Base-by-base conservation (phyloP, 1,140 invertebrate species). In the Triops cancriformis region DNA sequence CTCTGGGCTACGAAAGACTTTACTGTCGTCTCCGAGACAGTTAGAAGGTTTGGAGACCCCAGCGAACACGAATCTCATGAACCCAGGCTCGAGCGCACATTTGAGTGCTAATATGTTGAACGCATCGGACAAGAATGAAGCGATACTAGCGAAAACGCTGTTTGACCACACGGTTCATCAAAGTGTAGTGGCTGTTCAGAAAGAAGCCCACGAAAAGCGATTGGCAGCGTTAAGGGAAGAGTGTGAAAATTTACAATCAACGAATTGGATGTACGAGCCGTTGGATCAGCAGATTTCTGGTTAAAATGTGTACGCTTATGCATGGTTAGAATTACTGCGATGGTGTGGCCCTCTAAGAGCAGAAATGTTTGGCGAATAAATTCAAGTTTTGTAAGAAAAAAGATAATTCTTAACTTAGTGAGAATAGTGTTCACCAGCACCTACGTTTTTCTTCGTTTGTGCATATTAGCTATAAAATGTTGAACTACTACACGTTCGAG, bases 21-120 rank as follows among this genome's bases (percentile, higher is more conserved):
- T 64, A 18, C 14, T 64, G 51, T 64, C 51, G 51, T 64, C 51
- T 64, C 51, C 51, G 51, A 64, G 51, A 23, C 51, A 64, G 51
- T 64, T 64, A 23, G 51, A 64, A 64, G 51, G 51, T 64, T 64
- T 64, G n/a, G 51, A 64, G 51, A 64, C 51, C 18, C 51, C 51
- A 9, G 3, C 51, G 51, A 64, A 64, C 51, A 6, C 6, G 51
- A 64, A 64, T 64, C 51, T 14, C 4, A n/a, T 64, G 51, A 64
- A 64, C 18, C 51, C 14, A 64, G 51, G 51, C 51, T 64, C 51
- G 51, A 64, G 23, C 18, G 51, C 51, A 9, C 51, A 64, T 64
- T 64, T 64, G 18, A 64, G 51, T 64, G 51, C 51, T 64, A 64
- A 64, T 18, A n/a, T 64, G 23, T 23, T 64, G 1, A 64, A 64